Evolutionary conservation across 2,113 vertebrate genomes (phyloP).

Genomic region (Bubo blakistoni): DNA sequence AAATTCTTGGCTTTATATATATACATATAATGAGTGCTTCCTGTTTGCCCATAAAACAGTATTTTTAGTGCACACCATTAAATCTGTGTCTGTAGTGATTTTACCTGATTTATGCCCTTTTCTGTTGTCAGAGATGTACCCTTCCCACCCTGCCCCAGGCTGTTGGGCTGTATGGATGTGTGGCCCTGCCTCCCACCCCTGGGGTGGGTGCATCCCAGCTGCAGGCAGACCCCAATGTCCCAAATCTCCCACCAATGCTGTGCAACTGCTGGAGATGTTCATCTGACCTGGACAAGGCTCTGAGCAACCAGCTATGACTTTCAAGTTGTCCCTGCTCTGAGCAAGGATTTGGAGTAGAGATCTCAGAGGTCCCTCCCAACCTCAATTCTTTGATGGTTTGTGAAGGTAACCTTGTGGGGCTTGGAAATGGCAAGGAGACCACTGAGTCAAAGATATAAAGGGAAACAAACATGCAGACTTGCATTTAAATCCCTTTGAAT

Average conservation of each 20-base stretch:
- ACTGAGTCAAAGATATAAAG: background rate
- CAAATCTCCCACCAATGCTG: background rate
- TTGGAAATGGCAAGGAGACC: background rate
- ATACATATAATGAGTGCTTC: background rate
- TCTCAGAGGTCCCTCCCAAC: background rate
- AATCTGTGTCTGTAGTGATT: background rate
- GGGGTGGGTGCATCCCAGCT: background rate
- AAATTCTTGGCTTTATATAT: background rate
- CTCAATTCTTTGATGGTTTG: background rate
- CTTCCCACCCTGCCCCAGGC: background rate
- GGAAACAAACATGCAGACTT: background rate
- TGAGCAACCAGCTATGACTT: background rate
- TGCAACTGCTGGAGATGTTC: background rate
- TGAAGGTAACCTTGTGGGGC: background rate
- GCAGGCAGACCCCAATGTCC: background rate
- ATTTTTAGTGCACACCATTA: background rate
- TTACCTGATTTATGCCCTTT: background rate
- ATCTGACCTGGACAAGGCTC: background rate
- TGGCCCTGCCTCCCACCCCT: background rate
- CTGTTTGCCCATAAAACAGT: background rate
- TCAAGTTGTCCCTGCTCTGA: background rate
- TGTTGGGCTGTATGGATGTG: fast-evolving
- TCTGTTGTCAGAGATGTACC: background rate
- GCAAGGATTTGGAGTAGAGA: background rate
- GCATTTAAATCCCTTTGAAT: background rate